These are phyloP conservation scores for Unio delphinus DNA, from an alignment of 2,888 invertebrate genomes.

Conservation along the genomic window DNA sequence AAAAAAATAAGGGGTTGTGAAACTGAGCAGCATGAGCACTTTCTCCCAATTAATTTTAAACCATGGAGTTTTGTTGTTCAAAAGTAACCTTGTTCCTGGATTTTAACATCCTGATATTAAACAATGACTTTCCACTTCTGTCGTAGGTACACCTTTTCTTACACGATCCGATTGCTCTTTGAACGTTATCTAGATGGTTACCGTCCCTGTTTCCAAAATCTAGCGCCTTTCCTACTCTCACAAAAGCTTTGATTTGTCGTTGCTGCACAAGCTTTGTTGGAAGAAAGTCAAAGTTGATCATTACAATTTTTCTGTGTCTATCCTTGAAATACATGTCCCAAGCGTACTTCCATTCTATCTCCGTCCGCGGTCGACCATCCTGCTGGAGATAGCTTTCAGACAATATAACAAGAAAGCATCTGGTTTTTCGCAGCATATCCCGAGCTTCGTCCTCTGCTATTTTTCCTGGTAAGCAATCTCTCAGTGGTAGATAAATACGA, in stretches of 20 bases:
- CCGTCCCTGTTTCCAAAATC: slow-evolving; percentile 9
- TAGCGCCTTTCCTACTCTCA: slow-evolving; percentile 3
- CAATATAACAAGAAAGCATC: slow-evolving; percentile 5
- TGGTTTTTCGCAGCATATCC: background rate
- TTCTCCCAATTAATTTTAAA: too few relatives aligned
- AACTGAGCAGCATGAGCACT: too few relatives aligned
- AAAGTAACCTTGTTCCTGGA: too few relatives aligned
- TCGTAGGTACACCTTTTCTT: too few relatives aligned
- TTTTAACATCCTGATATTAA: too few relatives aligned
- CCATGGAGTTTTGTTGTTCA: too few relatives aligned
- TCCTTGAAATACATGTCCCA: slow-evolving; percentile 5
- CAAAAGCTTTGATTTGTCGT: slow-evolving; percentile 3
- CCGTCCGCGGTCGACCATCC: background rate
- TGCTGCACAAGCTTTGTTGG: background rate
- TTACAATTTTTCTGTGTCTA: background rate
- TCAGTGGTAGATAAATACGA: slow-evolving; percentile 6
- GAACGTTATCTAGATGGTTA: background rate
- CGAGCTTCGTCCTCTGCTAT: slow-evolving; percentile 2
- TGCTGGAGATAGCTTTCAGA: background rate
- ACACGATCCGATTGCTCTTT: background rate
- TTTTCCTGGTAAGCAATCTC: background rate
- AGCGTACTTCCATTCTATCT: slow-evolving; percentile 12
- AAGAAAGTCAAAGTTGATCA: slow-evolving; percentile 8
- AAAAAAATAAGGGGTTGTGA: too few relatives aligned
- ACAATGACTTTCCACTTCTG: too few relatives aligned